phyloP scores from a whole-genome alignment of 2,797 vertebrate species.

The Cuculus canorus region DNA sequence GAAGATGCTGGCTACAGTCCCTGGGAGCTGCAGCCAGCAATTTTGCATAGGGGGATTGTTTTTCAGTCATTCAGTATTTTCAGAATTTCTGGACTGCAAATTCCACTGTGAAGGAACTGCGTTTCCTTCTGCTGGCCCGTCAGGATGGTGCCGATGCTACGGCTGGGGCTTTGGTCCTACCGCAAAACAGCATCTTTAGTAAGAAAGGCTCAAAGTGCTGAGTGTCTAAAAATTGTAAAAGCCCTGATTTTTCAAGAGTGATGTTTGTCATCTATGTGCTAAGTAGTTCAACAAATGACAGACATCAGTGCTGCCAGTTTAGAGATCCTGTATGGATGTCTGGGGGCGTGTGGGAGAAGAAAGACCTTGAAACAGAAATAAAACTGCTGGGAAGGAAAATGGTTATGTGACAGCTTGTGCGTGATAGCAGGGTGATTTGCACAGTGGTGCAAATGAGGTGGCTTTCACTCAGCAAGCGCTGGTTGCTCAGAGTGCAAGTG shows the following conservation, averaged over 20 bases:
- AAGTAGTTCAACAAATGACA: not conserved
- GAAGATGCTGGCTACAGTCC: not conserved
- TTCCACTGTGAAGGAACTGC: not conserved
- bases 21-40: not conserved
- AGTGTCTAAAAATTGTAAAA: not conserved
- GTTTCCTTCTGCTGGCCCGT: not conserved
- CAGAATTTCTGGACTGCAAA: not conserved
- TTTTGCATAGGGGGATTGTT: not conserved
- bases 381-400: not conserved
- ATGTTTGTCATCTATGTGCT: rapidly evolving
- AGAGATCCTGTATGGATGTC: rapidly evolving
- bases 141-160: not conserved
- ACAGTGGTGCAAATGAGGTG: rapidly evolving
- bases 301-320: not conserved
- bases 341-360: not conserved
- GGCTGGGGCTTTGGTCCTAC: not conserved
- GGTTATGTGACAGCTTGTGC: not conserved
- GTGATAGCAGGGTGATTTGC: rapidly evolving
- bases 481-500: not conserved
- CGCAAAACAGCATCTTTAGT: not conserved
- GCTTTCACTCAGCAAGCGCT: not conserved
- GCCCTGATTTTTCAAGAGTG: not conserved
- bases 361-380: not conserved
- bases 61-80: not conserved
- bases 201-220: not conserved